Conservation (phyloP, 2,888 invertebrate species). For the Tenthredo notha region DNA sequence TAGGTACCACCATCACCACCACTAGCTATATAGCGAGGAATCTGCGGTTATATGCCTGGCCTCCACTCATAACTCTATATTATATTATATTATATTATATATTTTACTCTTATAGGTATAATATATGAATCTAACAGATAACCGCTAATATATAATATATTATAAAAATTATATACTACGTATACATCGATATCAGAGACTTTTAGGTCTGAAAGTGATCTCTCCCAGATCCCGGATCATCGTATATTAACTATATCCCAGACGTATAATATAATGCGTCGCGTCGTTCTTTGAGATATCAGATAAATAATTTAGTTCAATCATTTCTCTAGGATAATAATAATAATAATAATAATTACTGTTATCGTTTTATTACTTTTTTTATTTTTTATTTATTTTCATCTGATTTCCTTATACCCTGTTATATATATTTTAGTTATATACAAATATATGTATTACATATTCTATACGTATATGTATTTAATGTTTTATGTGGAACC, state of each 20-base stretch:
- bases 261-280: not conserved
- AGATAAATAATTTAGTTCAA: not conserved
- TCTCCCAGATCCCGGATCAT: conserved; percentile 11
- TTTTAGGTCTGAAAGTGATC: not conserved
- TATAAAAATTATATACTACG: not conserved
- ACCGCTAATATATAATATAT: not conserved
- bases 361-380: not conserved
- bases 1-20: not conserved
- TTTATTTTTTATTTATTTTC: no score
- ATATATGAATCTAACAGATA: not conserved
- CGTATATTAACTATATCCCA: conserved; percentile 3
- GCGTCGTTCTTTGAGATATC: not conserved
- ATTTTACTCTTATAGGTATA: not conserved
- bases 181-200: not conserved
- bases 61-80: no score
- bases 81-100: not conserved
- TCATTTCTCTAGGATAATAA: not conserved
- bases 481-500: not conserved
- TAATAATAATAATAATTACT: not conserved
- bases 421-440: no score
- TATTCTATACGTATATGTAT: no score
- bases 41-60: not conserved
- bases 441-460: no score
- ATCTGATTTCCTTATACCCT: no score
- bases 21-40: not conserved